A percentile compares a stretch with the other conserved stretches of the same genome.
Evolutionary conservation across 2,113 vertebrate species (phyloP).

Genomic region (Saiga tatarica): DNA sequence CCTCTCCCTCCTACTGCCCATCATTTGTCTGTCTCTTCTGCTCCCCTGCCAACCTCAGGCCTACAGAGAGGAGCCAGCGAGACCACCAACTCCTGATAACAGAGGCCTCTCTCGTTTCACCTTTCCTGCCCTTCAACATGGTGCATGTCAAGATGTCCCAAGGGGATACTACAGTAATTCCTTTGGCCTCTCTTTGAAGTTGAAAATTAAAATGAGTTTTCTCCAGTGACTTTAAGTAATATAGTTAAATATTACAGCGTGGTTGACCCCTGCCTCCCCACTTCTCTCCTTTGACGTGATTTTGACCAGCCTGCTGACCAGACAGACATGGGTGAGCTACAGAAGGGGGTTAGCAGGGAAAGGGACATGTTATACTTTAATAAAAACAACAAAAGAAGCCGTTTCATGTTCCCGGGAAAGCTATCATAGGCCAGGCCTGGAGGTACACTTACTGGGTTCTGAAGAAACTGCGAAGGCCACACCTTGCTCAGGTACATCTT

Average conservation of each 20-base stretch:
- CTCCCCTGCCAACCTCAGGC: background rate
- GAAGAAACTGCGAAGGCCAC: background rate
- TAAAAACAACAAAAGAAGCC: background rate
- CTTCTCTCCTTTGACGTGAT: conserved; percentile 53
- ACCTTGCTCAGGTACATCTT: background rate
- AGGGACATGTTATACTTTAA: background rate
- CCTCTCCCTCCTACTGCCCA: background rate
- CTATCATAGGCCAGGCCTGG: background rate
- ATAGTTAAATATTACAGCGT: conserved; percentile 75
- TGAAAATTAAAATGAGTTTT: conserved; percentile 76
- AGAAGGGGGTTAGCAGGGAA: background rate
- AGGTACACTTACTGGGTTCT: background rate
- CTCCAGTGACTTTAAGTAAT: conserved; percentile 61
- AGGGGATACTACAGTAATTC: background rate
- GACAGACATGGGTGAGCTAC: background rate
- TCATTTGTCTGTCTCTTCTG: background rate
- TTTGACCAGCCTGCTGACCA: conserved; percentile 13
- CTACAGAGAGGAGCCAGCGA: background rate
- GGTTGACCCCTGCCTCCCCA: conserved; percentile 69
- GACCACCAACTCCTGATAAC: background rate
- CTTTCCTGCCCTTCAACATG: background rate
- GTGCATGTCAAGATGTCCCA: background rate
- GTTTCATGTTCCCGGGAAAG: background rate
- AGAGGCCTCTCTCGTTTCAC: background rate
- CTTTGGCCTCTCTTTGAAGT: conserved; percentile 34